These are phyloP conservation scores for Neosalanx taihuensis DNA, from an alignment of 2,797 vertebrate species.

Conservation along the genomic window DNA sequence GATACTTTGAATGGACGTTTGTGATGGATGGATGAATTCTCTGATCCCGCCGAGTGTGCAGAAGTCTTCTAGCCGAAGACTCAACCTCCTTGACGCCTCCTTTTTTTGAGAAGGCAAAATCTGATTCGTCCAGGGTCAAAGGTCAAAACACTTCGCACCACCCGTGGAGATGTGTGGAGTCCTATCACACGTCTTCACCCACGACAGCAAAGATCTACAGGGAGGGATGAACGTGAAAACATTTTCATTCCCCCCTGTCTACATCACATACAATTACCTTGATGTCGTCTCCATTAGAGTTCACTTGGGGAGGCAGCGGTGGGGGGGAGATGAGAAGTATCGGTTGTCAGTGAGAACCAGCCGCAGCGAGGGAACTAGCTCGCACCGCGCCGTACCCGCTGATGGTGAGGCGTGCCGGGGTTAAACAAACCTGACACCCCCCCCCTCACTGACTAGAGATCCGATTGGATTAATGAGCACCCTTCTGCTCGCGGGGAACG, in stretches of 20 bases:
- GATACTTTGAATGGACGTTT: conserved; percentile 17
- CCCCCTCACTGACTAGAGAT: conserved; percentile 26
- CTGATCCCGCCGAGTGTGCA: background rate
- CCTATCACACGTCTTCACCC: background rate
- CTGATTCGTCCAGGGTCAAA: background rate
- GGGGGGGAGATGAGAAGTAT: background rate
- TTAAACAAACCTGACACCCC: conserved; percentile 37
- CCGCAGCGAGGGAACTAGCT: background rate
- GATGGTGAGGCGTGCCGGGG: conserved; percentile 4
- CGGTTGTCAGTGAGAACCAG: conserved; percentile 4
- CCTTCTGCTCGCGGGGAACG: background rate
- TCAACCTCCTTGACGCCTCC: background rate
- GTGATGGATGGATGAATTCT: conserved; percentile 26
- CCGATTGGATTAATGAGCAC: conserved; percentile 29
- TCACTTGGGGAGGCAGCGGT: conserved; percentile 5
- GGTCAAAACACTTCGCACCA: background rate
- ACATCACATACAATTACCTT: conserved; percentile 32
- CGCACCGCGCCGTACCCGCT: background rate
- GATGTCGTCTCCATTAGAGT: conserved; percentile 24
- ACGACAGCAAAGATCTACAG: conserved; percentile 2
- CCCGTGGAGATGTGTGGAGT: background rate
- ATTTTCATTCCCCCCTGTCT: conserved; percentile 19
- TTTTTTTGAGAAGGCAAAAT: background rate
- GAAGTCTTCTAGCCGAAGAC: background rate
- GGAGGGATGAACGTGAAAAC: background rate